These are phyloP conservation scores for Germaria angustata DNA, from an alignment of 2,888 invertebrate species.

Conservation along the genomic window DNA sequence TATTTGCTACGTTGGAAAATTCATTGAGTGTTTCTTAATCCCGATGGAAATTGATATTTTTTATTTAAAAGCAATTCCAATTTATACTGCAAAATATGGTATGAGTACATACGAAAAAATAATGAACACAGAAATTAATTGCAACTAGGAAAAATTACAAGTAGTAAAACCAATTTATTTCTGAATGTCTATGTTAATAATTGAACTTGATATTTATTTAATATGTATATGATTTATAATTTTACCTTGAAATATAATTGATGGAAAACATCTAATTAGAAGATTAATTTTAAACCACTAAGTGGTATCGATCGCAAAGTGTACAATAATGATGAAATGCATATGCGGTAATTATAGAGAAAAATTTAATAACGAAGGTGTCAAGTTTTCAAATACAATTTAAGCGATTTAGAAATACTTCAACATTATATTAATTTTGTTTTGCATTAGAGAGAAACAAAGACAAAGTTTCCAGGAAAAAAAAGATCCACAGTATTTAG, in stretches of 20 bases:
- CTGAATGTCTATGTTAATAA: neutral
- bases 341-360: too few species aligned
- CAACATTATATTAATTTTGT: too few species aligned
- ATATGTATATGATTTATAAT: neutral
- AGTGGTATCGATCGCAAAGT: neutral
- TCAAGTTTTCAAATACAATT: too few species aligned
- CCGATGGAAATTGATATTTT: constrained; percentile 6
- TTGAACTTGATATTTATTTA: constrained; percentile 22
- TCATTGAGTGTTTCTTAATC: constrained; percentile 18
- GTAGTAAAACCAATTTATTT: neutral
- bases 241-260: neutral
- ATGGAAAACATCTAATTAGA: neutral
- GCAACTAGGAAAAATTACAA: neutral
- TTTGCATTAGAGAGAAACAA: too few species aligned
- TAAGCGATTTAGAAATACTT: too few species aligned
- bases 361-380: too few species aligned
- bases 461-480: too few species aligned
- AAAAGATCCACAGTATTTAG: too few species aligned
- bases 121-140: neutral
- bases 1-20: neutral
- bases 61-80: neutral
- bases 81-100: too few species aligned
- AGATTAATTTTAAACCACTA: neutral
- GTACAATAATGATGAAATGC: too few species aligned
- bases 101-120: neutral